Conservation (phyloP, 2,797 vertebrate species). For the Xiphophorus birchmanni region DNA sequence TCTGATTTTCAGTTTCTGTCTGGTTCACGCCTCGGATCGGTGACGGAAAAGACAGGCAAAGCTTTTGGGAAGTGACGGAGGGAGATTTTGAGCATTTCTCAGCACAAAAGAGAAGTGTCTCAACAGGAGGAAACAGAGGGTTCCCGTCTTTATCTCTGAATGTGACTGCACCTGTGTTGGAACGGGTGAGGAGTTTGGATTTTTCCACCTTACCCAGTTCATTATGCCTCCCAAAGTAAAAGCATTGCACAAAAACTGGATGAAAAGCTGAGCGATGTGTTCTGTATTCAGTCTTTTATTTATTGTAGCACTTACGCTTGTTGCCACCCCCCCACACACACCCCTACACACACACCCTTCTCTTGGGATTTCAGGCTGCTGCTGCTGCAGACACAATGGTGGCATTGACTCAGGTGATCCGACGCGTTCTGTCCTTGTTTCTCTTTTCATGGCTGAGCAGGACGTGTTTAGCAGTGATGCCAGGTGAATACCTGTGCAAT, state of each 20-base stretch:
- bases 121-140: constrained; percentile 2
- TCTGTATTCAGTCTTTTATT: constrained; percentile 70
- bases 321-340: constrained; percentile 45
- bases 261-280: constrained; percentile 64
- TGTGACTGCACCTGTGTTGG: constrained; percentile 53
- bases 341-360: constrained; percentile 23
- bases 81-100: constrained; percentile 8
- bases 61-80: constrained; percentile 7
- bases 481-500: constrained; percentile 72
- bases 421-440: constrained; percentile 62
- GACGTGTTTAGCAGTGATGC: constrained; percentile 60
- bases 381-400: constrained; percentile 69
- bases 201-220: constrained; percentile 14
- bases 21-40: constrained; percentile 23
- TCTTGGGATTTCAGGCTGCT: constrained; percentile 55
- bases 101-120: constrained; percentile 19
- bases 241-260: constrained; percentile 50
- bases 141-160: constrained; percentile 42
- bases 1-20: constrained; percentile 27
- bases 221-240: constrained; percentile 39
- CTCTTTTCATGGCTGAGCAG: constrained; percentile 68
- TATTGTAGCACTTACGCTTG: constrained; percentile 73
- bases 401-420: constrained; percentile 79
- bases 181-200: constrained; percentile 21
- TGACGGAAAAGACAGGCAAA: background rate